A percentile compares a stretch with the other conserved stretches of the same genome.
These are phyloP conservation scores for Paragorgia papillata DNA, from an alignment of 92 coral and sea anemone genomes.

Conservation along the genomic window DNA sequence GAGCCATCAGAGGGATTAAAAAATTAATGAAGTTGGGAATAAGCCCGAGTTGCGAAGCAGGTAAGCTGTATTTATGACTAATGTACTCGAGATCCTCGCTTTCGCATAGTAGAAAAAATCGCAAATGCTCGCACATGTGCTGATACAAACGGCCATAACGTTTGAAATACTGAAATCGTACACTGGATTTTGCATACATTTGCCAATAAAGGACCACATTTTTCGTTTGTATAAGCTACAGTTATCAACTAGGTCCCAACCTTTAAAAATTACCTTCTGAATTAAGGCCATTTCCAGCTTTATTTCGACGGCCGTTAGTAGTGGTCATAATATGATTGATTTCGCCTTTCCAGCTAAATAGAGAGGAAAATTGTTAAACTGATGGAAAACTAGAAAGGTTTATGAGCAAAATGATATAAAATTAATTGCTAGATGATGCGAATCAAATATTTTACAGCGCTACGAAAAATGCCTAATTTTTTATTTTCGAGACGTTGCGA, in stretches of 20 bases:
- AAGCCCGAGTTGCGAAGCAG: not conserved
- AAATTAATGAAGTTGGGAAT: no score
- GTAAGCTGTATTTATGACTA: not conserved
- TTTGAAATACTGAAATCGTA: no score
- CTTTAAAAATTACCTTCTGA: not conserved
- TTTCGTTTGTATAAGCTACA: not conserved
- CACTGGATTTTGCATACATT: no score
- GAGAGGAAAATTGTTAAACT: not conserved
- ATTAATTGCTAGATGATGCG: no score
- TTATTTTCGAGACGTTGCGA: no score
- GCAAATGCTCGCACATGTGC: not conserved
- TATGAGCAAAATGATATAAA: no score
- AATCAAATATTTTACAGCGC: no score
- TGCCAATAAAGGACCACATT: no score
- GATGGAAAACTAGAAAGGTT: no score
- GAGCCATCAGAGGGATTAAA: not conserved
- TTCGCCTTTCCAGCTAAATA: not conserved
- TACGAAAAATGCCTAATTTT: no score
- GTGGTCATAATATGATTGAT: not conserved
- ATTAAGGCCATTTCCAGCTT: no score
- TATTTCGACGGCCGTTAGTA: not conserved
- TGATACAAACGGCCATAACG: not conserved
- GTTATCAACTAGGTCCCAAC: not conserved
- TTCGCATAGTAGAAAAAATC: not conserved
- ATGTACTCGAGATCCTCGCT: no score